phyloP scores from a whole-genome alignment of 2,888 invertebrate genomes.

The Amphipoea oculea region DNA sequence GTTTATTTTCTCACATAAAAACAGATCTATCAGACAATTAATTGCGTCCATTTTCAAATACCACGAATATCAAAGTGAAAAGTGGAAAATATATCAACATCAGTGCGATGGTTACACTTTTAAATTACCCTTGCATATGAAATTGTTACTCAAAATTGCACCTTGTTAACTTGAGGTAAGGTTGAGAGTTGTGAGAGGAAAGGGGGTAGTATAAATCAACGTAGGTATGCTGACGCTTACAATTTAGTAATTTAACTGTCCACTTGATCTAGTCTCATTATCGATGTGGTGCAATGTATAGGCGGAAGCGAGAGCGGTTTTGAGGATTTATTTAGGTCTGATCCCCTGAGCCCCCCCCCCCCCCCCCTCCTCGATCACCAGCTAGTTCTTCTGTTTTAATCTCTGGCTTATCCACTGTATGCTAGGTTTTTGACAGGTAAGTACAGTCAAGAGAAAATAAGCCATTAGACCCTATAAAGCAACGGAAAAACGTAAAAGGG shows the following conservation, averaged over 20 bases:
- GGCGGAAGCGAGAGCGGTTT: conserved; percentile 26
- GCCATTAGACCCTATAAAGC: neutral
- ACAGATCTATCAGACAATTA: conserved; percentile 66
- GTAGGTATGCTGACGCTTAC: conserved; percentile 80
- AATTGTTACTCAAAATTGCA: conserved; percentile 22
- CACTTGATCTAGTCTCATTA: conserved; percentile 83
- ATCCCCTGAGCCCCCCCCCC: too few species aligned
- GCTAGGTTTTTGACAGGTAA: too few species aligned
- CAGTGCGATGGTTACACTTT: conserved; percentile 78
- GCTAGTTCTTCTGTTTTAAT: too few species aligned
- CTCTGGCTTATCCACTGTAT: too few species aligned
- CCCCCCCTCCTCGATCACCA: too few species aligned
- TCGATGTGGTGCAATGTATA: conserved; percentile 56
- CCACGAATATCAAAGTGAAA: conserved; percentile 71
- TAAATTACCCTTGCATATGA: conserved; percentile 62
- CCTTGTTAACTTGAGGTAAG: conserved; percentile 16
- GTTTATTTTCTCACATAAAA: conserved; percentile 34
- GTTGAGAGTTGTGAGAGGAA: conserved; percentile 44
- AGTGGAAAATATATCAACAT: conserved; percentile 79
- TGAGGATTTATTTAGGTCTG: too few species aligned
- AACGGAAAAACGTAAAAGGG: too few species aligned
- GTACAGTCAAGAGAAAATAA: too few species aligned
- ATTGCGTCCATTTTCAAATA: conserved; percentile 75
- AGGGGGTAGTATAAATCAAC: conserved; percentile 77
- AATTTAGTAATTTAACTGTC: conserved; percentile 86